These are phyloP conservation scores for Collichthys lucidus DNA, from an alignment of 2,113 vertebrate genomes.

Conservation along the genomic window DNA sequence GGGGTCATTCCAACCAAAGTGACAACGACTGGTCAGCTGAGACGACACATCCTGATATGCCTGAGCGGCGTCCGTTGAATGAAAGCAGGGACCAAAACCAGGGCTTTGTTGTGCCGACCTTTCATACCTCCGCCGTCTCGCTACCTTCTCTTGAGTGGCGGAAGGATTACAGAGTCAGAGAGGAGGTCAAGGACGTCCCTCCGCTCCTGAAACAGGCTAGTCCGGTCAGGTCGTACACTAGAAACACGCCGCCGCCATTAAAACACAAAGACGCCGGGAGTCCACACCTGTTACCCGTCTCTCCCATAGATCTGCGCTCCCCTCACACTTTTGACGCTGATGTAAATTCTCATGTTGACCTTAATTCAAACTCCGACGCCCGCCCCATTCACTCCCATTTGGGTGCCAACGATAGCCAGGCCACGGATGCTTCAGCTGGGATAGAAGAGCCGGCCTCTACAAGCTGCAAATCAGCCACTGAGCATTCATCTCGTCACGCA, in stretches of 20 bases:
- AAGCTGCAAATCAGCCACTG: neutral
- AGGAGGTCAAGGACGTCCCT: neutral
- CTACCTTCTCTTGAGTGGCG: conserved; percentile 4
- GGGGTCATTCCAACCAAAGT: neutral
- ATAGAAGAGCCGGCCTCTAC: neutral
- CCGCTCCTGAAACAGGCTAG: conserved; percentile 37
- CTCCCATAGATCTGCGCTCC: neutral
- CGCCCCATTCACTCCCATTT: neutral
- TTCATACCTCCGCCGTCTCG: neutral
- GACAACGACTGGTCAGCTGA: neutral
- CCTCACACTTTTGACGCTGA: neutral
- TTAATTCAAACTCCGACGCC: neutral
- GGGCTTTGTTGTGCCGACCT: rapidly evolving
- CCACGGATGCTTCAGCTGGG: neutral
- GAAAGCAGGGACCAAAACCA: neutral
- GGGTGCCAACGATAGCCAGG: no score
- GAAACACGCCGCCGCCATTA: conserved; percentile 55
- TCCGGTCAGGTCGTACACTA: neutral
- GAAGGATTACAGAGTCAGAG: neutral
- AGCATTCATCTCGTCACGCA: neutral
- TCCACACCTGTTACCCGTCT: neutral
- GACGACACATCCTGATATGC: neutral
- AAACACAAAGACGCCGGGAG: conserved; percentile 60
- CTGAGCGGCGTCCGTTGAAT: neutral
- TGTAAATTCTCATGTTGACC: neutral